phyloP scores from a whole-genome alignment of 2,797 vertebrate genomes.

The Hypotaenidia philippensis region DNA sequence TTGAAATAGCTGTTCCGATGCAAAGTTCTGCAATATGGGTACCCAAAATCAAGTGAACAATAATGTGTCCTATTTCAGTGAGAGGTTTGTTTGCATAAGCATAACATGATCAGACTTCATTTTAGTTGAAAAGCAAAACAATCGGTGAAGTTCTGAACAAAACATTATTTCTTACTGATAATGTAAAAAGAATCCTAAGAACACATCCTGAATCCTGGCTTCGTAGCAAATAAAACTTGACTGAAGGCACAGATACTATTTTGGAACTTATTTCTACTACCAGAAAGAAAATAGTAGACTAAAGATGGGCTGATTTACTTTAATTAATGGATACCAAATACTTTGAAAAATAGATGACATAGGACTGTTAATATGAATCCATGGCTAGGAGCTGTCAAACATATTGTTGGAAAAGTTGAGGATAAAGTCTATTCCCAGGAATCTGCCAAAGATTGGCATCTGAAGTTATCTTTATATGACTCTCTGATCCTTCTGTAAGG shows the following conservation, averaged over 20 bases:
- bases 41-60: neutral
- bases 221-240: neutral
- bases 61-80: neutral
- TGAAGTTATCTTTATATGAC: neutral
- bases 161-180: neutral
- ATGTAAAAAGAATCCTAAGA: neutral
- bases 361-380: neutral
- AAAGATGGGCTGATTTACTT: neutral
- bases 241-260: neutral
- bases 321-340: neutral
- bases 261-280: neutral
- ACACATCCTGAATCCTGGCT: neutral
- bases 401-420: neutral
- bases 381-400: neutral
- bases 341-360: neutral
- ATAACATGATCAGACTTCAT: neutral
- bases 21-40: neutral
- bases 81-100: neutral
- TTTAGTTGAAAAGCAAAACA: neutral
- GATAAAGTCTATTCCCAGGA: neutral
- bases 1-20: neutral
- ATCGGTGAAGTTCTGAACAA: neutral
- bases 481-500: neutral
- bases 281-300: neutral
- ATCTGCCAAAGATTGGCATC: neutral